Evolutionary conservation across 1,140 invertebrate species (phyloP).

Genomic region (Drosophila nannoptera): DNA sequence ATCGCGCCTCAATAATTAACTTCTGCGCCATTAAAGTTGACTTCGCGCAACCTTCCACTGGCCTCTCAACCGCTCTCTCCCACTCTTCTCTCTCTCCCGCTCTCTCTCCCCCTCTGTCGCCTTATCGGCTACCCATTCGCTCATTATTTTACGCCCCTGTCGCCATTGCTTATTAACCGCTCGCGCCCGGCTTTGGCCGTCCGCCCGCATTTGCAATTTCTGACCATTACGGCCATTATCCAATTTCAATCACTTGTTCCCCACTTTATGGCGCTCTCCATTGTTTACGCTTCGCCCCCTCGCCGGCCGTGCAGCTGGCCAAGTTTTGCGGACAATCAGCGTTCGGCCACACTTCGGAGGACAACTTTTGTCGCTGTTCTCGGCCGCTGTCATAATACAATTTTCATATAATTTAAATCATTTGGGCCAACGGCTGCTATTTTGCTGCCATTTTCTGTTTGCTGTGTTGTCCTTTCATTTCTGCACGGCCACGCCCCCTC

Average conservation of each 20-base stretch:
- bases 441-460: constrained; percentile 25
- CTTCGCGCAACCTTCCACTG: background rate
- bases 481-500: background rate
- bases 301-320: background rate
- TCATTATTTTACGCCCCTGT: constrained; percentile 1
- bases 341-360: constrained; percentile 9
- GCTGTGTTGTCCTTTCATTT: background rate
- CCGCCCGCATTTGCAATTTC: constrained; percentile 14
- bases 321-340: constrained; percentile 26
- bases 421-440: constrained; percentile 58
- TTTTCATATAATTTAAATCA: constrained; percentile 73
- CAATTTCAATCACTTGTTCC: constrained; percentile 68
- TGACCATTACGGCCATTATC: constrained; percentile 52
- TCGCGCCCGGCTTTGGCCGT: background rate
- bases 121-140: too few relatives aligned
- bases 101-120: background rate
- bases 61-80: background rate
- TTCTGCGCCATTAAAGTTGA: background rate
- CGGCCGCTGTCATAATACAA: constrained; percentile 53
- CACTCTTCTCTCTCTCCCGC: background rate
- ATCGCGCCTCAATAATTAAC: background rate
- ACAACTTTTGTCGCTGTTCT: constrained; percentile 20
- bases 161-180: constrained; percentile 20
- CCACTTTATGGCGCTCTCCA: constrained; percentile 59
- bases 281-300: constrained; percentile 54